Base-by-base conservation (phyloP, 2,888 invertebrate genomes). In the Villa cingulata region DNA sequence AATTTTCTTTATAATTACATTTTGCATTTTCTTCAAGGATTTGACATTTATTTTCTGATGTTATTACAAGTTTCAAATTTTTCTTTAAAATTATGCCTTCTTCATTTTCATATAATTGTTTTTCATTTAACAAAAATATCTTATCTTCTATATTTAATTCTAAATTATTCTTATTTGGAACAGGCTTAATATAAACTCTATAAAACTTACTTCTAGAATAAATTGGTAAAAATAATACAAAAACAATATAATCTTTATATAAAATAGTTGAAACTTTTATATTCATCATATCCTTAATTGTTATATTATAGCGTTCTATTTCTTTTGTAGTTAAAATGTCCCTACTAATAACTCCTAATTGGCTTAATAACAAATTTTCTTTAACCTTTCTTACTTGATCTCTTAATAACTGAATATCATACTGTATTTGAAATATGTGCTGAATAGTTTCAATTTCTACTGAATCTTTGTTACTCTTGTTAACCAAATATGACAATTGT, bases 181-280 rank as follows among this genome's bases (percentile, higher is more conserved):
- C n/a, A n/a, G 51, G 48, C 38, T 51, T 48, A 6, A 48, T 9
- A 27, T 6, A 6, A 27, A 27, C 27, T 27, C 27, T 4, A 27
- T 27, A 27, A 27, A 27, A 27, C 36, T 36, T 46, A 19, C 12
- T 17, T 14, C 46, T 44, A 37, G 40, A 29, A 44, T 51, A 51
- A n/a, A 36, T 46, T 44, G 51, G 46, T 9, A 51, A 37, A n/a
- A 48, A 16, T 48, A 48, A 19, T 14, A 48, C 40, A 36, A 51
- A 51, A 36, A 51, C 44, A 34, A 48, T n/a, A n/a, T n/a, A n/a
- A n/a, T n/a, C n/a, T n/a, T n/a, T n/a, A n/a, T n/a, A n/a, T n/a
- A n/a, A n/a, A n/a, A n/a, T n/a, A n/a, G n/a, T n/a, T n/a, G n/a
- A n/a, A n/a, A n/a, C n/a, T n/a, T n/a, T n/a, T n/a, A n/a, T n/a